Base-by-base conservation (phyloP, 1,140 invertebrate genomes). In the Agrilus planipennis region DNA sequence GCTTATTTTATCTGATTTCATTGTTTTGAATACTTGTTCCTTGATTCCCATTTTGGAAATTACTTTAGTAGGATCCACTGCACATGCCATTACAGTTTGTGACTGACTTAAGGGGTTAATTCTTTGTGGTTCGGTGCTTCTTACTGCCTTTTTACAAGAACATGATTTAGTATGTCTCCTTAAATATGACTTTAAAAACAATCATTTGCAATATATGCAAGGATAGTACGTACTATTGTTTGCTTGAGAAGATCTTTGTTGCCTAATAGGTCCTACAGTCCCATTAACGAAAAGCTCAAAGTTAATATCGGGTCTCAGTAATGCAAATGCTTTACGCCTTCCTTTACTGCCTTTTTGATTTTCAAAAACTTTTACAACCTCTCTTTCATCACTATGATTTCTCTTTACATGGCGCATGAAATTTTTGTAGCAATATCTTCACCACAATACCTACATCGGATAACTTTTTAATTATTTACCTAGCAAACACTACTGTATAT, bases 101-200 rank as follows among this genome's bases (percentile, higher is more conserved):
- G 40, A 42, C 5, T 34, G 11, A 18, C 31, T 27, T 4, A 42
- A 11, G 28, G 34, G 23, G 20, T 42, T 18, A 19, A 11, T 42
- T 29, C 29, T 25, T 25, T 19, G 15, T n/a, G n/a, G 23, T 14
- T 23, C 27, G 4, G 5, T 27, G 15, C 17, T 42, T 23, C 5
- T n/a, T 35, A 11, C 2, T 18, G n/a, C 11, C 25, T 42, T 23
- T 21, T 42, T 11, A 23, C 15, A 7, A 17, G 29, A 11, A 22
- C 40, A 42, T 6, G n/a, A 10, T 27, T 36, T 42, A n/a, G 31
- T 22, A 36, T 42, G 40, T n/a, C 40, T 19, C 27, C 27, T 42
- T 27, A 42, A 36, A 36, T 42, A 42, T 7, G 23, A 19, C 16
- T 42, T 42, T 5, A 23, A 12, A 35, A 25, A 42, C n/a, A 42